Conservation (phyloP, 2,113 vertebrate species). For the Cyprinus carpio region DNA sequence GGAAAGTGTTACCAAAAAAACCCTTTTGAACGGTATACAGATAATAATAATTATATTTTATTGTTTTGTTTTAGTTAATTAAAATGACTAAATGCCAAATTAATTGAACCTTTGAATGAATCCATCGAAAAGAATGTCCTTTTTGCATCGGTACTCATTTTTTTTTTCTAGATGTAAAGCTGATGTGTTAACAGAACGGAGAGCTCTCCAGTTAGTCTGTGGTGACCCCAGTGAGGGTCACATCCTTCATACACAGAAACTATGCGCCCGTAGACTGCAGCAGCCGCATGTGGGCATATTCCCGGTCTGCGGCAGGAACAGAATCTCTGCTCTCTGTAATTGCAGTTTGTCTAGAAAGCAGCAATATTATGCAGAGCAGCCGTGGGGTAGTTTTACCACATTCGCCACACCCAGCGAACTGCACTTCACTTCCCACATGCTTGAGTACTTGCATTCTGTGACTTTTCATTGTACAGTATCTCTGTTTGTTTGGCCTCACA, state of each 20-base stretch:
- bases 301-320: constrained; percentile 35
- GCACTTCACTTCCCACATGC: constrained; percentile 28
- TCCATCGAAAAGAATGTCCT: too few species aligned
- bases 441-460: constrained; percentile 33
- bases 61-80: neutral
- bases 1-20: too few species aligned
- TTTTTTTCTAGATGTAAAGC: neutral
- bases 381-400: constrained; percentile 61
- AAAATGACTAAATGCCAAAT: neutral
- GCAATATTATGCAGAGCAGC: constrained; percentile 53
- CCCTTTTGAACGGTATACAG: neutral
- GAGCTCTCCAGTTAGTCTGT: neutral
- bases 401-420: constrained; percentile 61
- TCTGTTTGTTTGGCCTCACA: neutral
- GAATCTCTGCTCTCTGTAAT: constrained; percentile 6
- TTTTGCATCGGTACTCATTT: neutral
- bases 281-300: constrained; percentile 55
- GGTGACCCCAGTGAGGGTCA: neutral
- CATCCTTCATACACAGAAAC: neutral
- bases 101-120: too few species aligned
- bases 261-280: neutral
- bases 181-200: neutral
- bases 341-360: constrained; percentile 40
- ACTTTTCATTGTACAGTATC: neutral
- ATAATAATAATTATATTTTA: neutral